phyloP scores from a whole-genome alignment of 2,797 vertebrate genomes.

The Choloepus didactylus region DNA sequence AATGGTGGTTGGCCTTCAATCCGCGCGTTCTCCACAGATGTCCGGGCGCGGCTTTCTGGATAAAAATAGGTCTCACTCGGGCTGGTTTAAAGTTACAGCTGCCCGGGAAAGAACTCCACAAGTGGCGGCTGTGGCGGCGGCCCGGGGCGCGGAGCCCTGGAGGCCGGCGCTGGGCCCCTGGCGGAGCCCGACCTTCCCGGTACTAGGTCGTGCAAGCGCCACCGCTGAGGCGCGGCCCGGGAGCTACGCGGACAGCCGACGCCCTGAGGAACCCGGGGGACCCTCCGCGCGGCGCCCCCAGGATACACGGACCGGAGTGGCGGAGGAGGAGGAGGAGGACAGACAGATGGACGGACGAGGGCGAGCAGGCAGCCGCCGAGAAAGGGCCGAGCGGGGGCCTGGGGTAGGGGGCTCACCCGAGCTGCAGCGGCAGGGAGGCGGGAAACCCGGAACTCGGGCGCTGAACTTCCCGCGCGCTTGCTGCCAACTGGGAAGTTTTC shows the following conservation, averaged over 20 bases:
- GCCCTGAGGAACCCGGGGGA: not conserved
- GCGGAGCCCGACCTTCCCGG: not conserved
- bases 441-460: slow-evolving; percentile 72
- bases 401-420: slow-evolving; percentile 59
- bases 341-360: not conserved
- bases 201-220: not conserved
- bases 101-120: not conserved
- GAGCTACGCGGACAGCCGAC: not conserved
- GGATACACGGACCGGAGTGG: too few relatives aligned
- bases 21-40: not conserved
- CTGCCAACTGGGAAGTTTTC: slow-evolving; percentile 50
- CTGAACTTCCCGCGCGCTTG: slow-evolving; percentile 70
- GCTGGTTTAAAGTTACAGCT: slow-evolving; percentile 16
- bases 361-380: not conserved
- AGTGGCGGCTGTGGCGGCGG: not conserved
- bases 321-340: not conserved
- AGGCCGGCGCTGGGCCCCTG: not conserved
- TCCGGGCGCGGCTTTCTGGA: not conserved
- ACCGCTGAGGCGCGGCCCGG: not conserved
- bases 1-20: not conserved
- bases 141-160: not conserved
- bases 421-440: not conserved
- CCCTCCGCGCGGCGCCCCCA: not conserved
- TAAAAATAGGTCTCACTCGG: not conserved
- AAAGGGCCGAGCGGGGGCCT: not conserved